phyloP scores from a whole-genome alignment of 2,888 invertebrate genomes.

The Teleiodes luculella region DNA sequence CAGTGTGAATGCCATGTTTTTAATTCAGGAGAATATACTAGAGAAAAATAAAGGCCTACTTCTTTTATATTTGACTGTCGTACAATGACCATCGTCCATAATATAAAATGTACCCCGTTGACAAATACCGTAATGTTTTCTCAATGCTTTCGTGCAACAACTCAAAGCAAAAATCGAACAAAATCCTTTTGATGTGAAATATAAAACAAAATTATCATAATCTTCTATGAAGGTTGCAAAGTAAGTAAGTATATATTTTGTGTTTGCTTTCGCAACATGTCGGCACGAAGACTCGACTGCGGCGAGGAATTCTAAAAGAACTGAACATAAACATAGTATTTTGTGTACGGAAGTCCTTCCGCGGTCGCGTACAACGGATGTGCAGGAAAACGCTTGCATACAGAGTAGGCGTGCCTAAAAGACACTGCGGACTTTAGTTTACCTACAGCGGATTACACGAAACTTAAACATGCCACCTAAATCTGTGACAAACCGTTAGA shows the following conservation, averaged over 20 bases:
- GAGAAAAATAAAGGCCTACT: neutral
- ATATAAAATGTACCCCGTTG: neutral
- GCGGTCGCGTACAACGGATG: conserved; percentile 75
- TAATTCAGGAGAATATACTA: conserved; percentile 3
- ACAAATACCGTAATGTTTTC: neutral
- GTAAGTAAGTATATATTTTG: conserved; percentile 61
- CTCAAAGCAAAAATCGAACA: neutral
- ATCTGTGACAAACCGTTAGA: conserved; percentile 62
- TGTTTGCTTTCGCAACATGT: conserved; percentile 60
- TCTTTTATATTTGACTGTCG: neutral
- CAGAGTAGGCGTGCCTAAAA: conserved; percentile 77
- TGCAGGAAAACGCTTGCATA: conserved; percentile 77
- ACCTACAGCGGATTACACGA: conserved; percentile 72
- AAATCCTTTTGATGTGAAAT: conserved; percentile 12
- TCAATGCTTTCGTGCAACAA: neutral
- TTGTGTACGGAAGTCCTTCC: conserved; percentile 75
- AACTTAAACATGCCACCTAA: conserved; percentile 73
- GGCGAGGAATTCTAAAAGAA: conserved; percentile 72
- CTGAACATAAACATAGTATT: conserved; percentile 72
- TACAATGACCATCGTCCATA: conserved; percentile 5
- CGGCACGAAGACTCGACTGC: conserved; percentile 70
- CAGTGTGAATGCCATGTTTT: conserved; percentile 14
- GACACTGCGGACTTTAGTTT: conserved; percentile 75
- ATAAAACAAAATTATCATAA: conserved; percentile 28
- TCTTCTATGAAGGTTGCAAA: conserved; percentile 43